Percentiles rank a stretch among this genome's conserved stretches.
phyloP scores from a whole-genome alignment of 2,797 vertebrate species.

The Scleropages formosus region DNA sequence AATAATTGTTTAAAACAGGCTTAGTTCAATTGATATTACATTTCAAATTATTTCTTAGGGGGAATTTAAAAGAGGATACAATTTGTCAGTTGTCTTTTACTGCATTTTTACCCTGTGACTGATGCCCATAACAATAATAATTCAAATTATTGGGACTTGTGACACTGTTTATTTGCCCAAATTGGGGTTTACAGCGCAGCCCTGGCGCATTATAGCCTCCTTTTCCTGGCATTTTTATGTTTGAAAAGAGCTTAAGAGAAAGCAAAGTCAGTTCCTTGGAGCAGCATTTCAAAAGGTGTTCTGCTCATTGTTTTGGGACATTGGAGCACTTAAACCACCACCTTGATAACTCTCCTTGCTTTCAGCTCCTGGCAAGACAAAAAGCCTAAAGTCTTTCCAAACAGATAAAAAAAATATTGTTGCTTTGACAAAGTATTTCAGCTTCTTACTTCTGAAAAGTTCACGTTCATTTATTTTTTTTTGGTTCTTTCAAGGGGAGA shows the following conservation, averaged over 20 bases:
- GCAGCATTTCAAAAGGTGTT: constrained; percentile 6
- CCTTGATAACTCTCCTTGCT: background rate
- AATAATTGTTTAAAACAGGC: background rate
- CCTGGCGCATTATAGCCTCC: background rate
- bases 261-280: background rate
- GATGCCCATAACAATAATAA: background rate
- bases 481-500: constrained; percentile 36
- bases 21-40: background rate
- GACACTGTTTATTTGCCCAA: background rate
- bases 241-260: background rate
- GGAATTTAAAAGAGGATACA: constrained; percentile 1
- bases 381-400: constrained; percentile 6
- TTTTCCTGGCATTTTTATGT: background rate
- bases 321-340: background rate
- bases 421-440: constrained; percentile 31
- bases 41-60: background rate
- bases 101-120: background rate
- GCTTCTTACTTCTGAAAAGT: constrained; percentile 31
- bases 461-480: constrained; percentile 3
- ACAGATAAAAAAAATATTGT: constrained; percentile 10
- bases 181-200: background rate
- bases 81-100: background rate
- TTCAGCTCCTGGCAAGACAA: background rate
- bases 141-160: background rate
- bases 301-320: constrained; percentile 3